Conservation (phyloP, 2,888 invertebrate species). For the Electrophaes corylata region DNA sequence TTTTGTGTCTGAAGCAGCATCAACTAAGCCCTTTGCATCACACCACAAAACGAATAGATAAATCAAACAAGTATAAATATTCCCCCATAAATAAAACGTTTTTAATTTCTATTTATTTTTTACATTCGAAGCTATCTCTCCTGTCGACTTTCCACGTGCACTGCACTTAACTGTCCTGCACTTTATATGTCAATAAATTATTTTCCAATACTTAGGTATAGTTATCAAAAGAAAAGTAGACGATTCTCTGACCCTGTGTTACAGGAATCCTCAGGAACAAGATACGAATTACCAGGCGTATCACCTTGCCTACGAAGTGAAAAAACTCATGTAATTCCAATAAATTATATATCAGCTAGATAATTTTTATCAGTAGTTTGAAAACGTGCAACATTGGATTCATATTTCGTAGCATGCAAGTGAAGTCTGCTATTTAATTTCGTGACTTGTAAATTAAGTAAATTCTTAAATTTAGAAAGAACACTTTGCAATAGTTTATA, state of each 20-base stretch:
- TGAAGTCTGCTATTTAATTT: slow-evolving; percentile 45
- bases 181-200: slow-evolving; percentile 36
- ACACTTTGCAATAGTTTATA: neutral
- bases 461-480: neutral
- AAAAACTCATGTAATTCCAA: slow-evolving; percentile 98
- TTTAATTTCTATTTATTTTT: slow-evolving; percentile 40
- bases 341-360: slow-evolving; percentile 74
- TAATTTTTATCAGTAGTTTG: slow-evolving; percentile 64
- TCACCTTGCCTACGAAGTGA: slow-evolving; percentile 99
- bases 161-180: slow-evolving; percentile 43
- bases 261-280: slow-evolving; percentile 93
- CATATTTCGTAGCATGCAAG: slow-evolving; percentile 47
- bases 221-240: slow-evolving; percentile 34
- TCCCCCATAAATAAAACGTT: slow-evolving; percentile 39
- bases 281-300: slow-evolving; percentile 98
- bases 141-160: slow-evolving; percentile 48
- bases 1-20: slow-evolving; percentile 1
- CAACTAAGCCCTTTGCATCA: slow-evolving; percentile 6
- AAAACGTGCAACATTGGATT: slow-evolving; percentile 50
- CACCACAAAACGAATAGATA: slow-evolving; percentile 2
- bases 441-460: neutral
- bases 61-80: slow-evolving; percentile 20
- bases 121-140: slow-evolving; percentile 32
- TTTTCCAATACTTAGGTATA: slow-evolving; percentile 31
- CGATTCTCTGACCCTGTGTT: slow-evolving; percentile 88